Evolutionary conservation across 2,113 vertebrate genomes (phyloP).

Genomic region (Cynopterus brachyotis): DNA sequence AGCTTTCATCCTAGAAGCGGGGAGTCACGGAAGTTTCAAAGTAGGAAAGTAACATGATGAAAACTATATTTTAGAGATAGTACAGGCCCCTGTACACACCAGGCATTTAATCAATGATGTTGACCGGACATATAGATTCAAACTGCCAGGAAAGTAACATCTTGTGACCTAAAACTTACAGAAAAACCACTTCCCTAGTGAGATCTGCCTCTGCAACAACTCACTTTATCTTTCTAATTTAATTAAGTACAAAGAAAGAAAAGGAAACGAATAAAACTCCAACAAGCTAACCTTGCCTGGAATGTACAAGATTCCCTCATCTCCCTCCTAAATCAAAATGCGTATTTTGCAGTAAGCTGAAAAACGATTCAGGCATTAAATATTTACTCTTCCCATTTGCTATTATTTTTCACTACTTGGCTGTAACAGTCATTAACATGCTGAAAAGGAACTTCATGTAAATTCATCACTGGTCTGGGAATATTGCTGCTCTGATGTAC

Average conservation of each 20-base stretch:
- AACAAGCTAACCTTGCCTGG: neutral
- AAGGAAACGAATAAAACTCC: constrained; percentile 25
- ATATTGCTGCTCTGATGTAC: constrained; percentile 77
- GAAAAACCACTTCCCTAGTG: constrained; percentile 33
- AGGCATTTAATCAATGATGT: constrained; percentile 64
- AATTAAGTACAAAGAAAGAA: constrained; percentile 36
- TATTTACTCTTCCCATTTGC: constrained; percentile 85
- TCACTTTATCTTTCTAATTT: constrained; percentile 37
- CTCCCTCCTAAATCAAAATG: constrained; percentile 53
- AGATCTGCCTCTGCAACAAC: constrained; percentile 44
- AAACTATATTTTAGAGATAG: neutral
- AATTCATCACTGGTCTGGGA: constrained; percentile 85
- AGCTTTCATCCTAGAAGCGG: constrained; percentile 19
- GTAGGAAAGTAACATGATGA: constrained; percentile 1
- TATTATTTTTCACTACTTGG: constrained; percentile 83
- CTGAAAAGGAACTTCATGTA: constrained; percentile 84
- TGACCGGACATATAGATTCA: constrained; percentile 57
- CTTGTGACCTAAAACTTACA: constrained; percentile 52
- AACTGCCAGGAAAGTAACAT: constrained; percentile 64
- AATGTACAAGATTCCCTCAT: neutral
- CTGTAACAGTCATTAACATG: constrained; percentile 83
- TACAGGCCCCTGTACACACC: neutral
- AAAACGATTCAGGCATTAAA: constrained; percentile 82
- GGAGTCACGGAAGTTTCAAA: constrained; percentile 26
- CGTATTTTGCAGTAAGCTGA: constrained; percentile 58